Conservation (phyloP, 2,113 vertebrate species). For the Loxodonta africana region DNA sequence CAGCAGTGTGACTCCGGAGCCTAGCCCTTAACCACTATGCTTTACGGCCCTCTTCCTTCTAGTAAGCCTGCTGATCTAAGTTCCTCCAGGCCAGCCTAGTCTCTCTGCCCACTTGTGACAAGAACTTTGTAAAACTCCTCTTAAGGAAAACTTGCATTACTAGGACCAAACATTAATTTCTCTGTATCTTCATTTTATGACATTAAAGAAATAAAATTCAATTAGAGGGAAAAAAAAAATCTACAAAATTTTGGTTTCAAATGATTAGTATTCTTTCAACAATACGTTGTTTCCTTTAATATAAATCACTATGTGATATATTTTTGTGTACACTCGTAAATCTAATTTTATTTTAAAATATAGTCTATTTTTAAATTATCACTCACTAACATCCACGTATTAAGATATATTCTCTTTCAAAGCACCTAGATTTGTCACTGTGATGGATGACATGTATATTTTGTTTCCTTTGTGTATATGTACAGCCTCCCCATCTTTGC, state of each 20-base stretch:
- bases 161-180: not conserved
- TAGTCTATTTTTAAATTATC: constrained; percentile 34
- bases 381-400: not conserved
- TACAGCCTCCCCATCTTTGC: not conserved
- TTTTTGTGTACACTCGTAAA: not conserved
- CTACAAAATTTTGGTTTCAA: not conserved
- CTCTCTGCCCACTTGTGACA: not conserved
- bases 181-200: constrained; percentile 24
- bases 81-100: not conserved
- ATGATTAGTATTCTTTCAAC: constrained; percentile 2
- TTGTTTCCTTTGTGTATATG: not conserved
- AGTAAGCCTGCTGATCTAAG: not conserved
- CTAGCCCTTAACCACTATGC: not conserved
- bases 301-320: not conserved
- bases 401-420: not conserved
- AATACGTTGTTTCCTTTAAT: not conserved
- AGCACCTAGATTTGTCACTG: not conserved
- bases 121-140: not conserved
- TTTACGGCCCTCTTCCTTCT: not conserved
- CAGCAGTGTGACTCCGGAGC: not conserved
- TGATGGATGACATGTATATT: not conserved
- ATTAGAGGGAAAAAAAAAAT: constrained; percentile 15
- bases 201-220: constrained; percentile 29
- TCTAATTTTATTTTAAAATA: constrained; percentile 56
- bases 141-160: constrained; percentile 10